Percentiles rank a stretch among this genome's conserved stretches.
Conservation (phyloP, 2,113 vertebrate genomes). For the Phylloscopus trochiloides region DNA sequence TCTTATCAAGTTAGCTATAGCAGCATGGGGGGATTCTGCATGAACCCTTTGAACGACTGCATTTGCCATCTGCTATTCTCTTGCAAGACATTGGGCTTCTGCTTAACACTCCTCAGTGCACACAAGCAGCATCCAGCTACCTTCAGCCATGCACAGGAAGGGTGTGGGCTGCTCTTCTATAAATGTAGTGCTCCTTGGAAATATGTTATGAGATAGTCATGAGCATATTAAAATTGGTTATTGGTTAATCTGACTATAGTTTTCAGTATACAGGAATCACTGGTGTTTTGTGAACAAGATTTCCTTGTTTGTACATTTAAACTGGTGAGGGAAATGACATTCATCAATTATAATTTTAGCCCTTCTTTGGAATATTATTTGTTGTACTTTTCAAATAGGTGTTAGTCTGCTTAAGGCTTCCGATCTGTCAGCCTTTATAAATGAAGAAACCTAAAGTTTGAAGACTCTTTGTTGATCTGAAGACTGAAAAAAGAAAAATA, state of each 20-base stretch:
- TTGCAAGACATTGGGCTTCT: neutral
- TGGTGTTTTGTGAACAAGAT: neutral
- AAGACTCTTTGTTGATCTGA: neutral
- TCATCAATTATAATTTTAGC: neutral
- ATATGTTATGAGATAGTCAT: neutral
- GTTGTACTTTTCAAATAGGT: neutral
- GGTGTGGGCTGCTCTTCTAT: neutral
- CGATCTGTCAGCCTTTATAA: neutral
- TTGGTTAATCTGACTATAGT: neutral
- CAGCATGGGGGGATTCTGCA: neutral
- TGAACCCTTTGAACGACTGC: neutral
- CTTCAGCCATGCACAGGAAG: neutral
- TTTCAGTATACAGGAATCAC: neutral
- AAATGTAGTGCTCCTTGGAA: neutral
- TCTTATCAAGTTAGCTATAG: neutral
- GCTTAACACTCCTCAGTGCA: neutral
- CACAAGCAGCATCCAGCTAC: neutral
- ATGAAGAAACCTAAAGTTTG: neutral
- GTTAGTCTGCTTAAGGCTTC: neutral
- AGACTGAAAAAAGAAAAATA: neutral
- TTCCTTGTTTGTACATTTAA: neutral
- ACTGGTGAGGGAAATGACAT: neutral
- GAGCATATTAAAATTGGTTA: neutral
- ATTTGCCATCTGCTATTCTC: conserved; percentile 28
- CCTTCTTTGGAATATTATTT: neutral